These are phyloP conservation scores for Odiellus spinosus DNA, from an alignment of 2,888 invertebrate species.

Conservation along the genomic window DNA sequence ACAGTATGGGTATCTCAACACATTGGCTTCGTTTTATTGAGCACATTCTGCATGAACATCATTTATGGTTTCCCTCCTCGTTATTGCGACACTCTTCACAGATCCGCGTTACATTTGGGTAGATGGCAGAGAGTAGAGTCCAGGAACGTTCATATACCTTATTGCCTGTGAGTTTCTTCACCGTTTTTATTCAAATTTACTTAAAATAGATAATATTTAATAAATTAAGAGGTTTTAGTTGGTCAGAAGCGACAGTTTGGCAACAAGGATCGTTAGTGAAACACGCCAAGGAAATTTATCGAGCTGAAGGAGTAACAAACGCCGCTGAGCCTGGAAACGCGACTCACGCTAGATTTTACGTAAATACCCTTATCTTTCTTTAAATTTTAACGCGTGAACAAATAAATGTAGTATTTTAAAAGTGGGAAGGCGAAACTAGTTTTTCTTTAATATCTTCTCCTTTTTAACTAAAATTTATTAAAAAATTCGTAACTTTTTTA, in stretches of 20 bases:
- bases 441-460: too few species aligned
- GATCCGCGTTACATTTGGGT: conserved; percentile 76
- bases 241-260: conserved; percentile 51
- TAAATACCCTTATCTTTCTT: conserved; percentile 29
- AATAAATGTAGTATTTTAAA: conserved; percentile 17
- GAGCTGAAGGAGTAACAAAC: conserved; percentile 59
- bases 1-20: conserved; percentile 68
- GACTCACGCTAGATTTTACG: conserved; percentile 69
- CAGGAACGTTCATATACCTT: conserved; percentile 40
- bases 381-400: too few species aligned
- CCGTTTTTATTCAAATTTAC: neutral
- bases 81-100: conserved; percentile 76
- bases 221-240: conserved; percentile 26
- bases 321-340: conserved; percentile 73
- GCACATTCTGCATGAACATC: conserved; percentile 61
- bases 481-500: too few species aligned
- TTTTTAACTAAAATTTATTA: too few species aligned
- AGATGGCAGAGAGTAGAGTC: conserved; percentile 49
- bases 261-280: conserved; percentile 56
- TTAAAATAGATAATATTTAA: conserved; percentile 1
- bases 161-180: conserved; percentile 18
- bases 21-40: conserved; percentile 59
- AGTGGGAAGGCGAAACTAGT: neutral
- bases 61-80: conserved; percentile 48
- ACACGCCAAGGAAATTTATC: conserved; percentile 52